Base-by-base conservation (phyloP, 2,888 invertebrate species). In the Chrysolina haemoptera region DNA sequence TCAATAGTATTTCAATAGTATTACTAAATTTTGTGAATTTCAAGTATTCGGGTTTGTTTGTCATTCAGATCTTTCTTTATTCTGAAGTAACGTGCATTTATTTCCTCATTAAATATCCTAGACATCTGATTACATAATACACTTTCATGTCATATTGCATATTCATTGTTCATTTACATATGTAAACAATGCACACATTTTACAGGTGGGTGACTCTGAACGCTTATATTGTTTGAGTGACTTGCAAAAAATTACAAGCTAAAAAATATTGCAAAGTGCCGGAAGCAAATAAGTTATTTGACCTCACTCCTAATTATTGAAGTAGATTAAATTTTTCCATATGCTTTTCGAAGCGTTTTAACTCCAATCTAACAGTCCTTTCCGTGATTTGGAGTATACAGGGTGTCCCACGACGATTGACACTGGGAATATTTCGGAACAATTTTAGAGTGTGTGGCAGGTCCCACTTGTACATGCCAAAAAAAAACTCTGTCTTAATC, bases 81-180 rank as follows among this genome's bases (percentile, higher is more conserved):
- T 46, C 4, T 46, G 46, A 18, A 50, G 50, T 50, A 50, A 16
- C 18, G 9, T 5, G 9, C 16, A 16, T 50, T 50, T n/a, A 43
- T 43, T 43, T 43, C 12, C 43, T 43, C 14, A 14, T 35, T 35
- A 35, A 43, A 14, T 3, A 1, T 9, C 2, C 1, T 43, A 43
- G 43, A 14, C 43, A 43, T 14, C 11, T 50, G 1, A 50, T 18
- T 50, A 50, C 18, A 50, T 14, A 43, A 43, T 12, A 14, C 50
- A 50, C 50, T 50, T 50, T 50, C 50, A 16, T 50, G 50, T 50
- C n/a, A 50, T 50, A 50, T 50, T 50, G 50, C 50, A 50, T 50
- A 50, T 50, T 50, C 50, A 50, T 18, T 50, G n/a, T 50, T 50
- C 6, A 50, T 50, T 50, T 16, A 50, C 50, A 50, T 50, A 50